phyloP scores from a whole-genome alignment of 2,797 vertebrate genomes.

The Hypotaenidia okinawae region DNA sequence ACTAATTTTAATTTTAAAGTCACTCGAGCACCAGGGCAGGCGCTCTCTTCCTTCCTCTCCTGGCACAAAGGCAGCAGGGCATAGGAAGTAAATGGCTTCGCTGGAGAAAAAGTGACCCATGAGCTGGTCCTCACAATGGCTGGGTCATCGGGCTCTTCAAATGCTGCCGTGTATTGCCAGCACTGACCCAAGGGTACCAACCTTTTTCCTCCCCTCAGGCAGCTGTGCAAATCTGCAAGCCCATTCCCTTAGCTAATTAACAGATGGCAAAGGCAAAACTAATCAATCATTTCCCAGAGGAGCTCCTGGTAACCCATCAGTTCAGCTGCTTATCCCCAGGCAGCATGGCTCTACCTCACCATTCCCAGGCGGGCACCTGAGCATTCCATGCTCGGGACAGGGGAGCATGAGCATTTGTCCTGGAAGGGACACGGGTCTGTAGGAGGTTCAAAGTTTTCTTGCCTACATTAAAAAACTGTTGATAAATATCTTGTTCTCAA shows the following conservation, averaged over 20 bases:
- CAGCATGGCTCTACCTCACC: neutral
- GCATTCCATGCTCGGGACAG: neutral
- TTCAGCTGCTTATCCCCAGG: neutral
- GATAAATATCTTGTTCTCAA: neutral
- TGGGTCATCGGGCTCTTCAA: neutral
- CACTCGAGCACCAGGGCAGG: neutral
- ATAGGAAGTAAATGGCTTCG: neutral
- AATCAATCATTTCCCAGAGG: neutral
- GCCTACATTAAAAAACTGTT: neutral
- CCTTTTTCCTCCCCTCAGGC: neutral
- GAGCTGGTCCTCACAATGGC: neutral
- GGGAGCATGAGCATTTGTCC: neutral
- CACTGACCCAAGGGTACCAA: neutral
- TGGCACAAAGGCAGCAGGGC: neutral
- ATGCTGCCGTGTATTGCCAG: neutral
- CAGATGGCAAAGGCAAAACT: constrained; percentile 12
- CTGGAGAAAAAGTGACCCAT: neutral
- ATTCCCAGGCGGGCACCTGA: neutral
- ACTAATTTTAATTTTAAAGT: neutral
- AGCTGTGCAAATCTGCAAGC: neutral
- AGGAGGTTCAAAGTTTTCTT: neutral
- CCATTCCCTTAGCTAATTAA: constrained; percentile 18
- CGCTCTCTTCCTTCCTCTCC: neutral
- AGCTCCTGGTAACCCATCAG: neutral
- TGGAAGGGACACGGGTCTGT: neutral